Evolutionary conservation across 2,797 vertebrate species (phyloP).

Genomic region (Stomatorhinus walkeri): DNA sequence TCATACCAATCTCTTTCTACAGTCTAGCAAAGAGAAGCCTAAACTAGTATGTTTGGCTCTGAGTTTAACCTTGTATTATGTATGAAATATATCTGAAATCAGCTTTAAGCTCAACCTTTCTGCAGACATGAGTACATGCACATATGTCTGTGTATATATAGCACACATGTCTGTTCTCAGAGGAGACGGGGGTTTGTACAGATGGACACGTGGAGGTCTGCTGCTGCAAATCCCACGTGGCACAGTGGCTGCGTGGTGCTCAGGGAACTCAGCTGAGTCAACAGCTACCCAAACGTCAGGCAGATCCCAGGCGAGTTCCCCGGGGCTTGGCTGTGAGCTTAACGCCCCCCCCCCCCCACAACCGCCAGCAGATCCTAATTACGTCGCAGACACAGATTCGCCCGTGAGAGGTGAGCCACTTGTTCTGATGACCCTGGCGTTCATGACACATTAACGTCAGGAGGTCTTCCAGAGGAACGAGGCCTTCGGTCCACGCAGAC

Average conservation of each 20-base stretch:
- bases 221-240: neutral
- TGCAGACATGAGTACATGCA: neutral
- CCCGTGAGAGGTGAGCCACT: neutral
- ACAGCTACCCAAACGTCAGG: neutral
- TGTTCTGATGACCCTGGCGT: neutral
- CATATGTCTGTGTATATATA: neutral
- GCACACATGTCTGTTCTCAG: neutral
- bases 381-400: neutral
- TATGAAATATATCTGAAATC: neutral
- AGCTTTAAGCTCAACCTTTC: neutral
- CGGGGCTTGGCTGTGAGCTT: neutral
- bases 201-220: neutral
- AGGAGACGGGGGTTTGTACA: neutral
- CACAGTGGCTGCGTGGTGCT: neutral
- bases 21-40: neutral
- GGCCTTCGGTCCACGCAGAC: neutral
- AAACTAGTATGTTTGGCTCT: neutral
- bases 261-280: constrained; percentile 9
- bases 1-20: neutral
- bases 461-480: neutral
- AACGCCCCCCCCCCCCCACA: neutral
- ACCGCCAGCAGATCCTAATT: neutral
- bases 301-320: neutral
- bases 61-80: neutral
- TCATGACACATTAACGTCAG: constrained; percentile 1